A percentile compares a stretch with the other conserved stretches of the same genome.
Evolutionary conservation across 53 echinoderm and acorn worm genomes (phyloP).

Genomic region (Patiria pectinifera): DNA sequence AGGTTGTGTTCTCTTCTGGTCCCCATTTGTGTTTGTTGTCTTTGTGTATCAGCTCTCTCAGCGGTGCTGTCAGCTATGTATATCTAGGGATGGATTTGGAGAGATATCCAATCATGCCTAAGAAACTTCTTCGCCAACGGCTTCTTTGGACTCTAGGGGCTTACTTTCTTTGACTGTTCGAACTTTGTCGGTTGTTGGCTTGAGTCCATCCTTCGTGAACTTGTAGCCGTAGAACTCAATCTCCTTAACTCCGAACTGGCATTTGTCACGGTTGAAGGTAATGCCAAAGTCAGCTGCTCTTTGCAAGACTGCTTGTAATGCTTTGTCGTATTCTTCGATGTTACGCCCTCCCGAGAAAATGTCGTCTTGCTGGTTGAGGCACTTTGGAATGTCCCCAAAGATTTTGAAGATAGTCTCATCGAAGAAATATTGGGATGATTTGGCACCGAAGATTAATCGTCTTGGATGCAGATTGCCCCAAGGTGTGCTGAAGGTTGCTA

Average conservation of each 20-base stretch:
- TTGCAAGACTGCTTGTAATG: conserved; percentile 34
- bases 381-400: too few species aligned
- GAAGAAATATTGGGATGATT: conserved; percentile 57
- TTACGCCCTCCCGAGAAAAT: too few species aligned
- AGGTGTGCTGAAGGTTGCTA: conserved; percentile 65
- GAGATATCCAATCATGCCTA: conserved; percentile 73
- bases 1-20: conserved; percentile 43
- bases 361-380: too few species aligned
- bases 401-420: conserved; percentile 14
- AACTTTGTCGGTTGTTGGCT: conserved; percentile 47
- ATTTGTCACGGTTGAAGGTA: conserved; percentile 53
- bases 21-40: conserved; percentile 48
- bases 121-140: conserved; percentile 69
- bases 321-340: conserved; percentile 67
- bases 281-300: conserved; percentile 60
- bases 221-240: conserved; percentile 63
- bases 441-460: conserved; percentile 74
- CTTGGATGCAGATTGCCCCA: conserved; percentile 74
- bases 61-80: conserved; percentile 37
- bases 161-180: conserved; percentile 51
- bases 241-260: conserved; percentile 43
- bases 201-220: conserved; percentile 55
- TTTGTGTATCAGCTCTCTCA: conserved; percentile 60
- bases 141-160: conserved; percentile 62
- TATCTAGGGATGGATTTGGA: conserved; percentile 56